These are phyloP conservation scores for Mus spretus DNA, from an alignment of 2,797 vertebrate genomes.

Conservation along the genomic window DNA sequence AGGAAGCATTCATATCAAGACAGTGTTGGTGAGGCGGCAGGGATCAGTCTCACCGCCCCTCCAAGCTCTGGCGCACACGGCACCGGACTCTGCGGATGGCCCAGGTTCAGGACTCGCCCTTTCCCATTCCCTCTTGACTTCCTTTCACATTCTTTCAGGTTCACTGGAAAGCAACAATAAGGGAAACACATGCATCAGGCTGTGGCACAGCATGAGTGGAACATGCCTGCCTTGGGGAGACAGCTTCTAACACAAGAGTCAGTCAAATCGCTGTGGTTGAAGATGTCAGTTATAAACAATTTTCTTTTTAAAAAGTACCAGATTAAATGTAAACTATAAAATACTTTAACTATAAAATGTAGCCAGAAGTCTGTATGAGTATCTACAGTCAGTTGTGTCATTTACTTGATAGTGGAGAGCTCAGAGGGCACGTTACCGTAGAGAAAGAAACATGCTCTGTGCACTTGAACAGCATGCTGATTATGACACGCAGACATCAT, in stretches of 20 bases:
- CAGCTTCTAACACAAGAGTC: conserved; percentile 74
- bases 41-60: conserved; percentile 14
- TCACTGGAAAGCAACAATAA: conserved; percentile 11
- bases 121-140: conserved; percentile 7
- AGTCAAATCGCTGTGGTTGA: conserved; percentile 76
- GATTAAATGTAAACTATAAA: conserved; percentile 91
- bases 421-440: conserved; percentile 87
- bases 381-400: conserved; percentile 86
- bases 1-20: conserved; percentile 61
- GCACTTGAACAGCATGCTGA: conserved; percentile 85
- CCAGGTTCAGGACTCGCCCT: background rate
- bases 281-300: conserved; percentile 88
- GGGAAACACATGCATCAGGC: background rate
- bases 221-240: conserved; percentile 10
- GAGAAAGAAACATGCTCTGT: conserved; percentile 86
- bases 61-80: background rate
- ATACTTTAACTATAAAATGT: conserved; percentile 89
- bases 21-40: conserved; percentile 1
- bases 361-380: conserved; percentile 88
- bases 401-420: conserved; percentile 85
- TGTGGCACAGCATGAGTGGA: background rate
- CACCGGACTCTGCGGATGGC: background rate
- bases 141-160: background rate
- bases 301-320: conserved; percentile 90
- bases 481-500: conserved; percentile 84